These are phyloP conservation scores for Zoroaster sp. DNA, from an alignment of 53 echinoderm and acorn worm genomes.

Conservation along the genomic window DNA sequence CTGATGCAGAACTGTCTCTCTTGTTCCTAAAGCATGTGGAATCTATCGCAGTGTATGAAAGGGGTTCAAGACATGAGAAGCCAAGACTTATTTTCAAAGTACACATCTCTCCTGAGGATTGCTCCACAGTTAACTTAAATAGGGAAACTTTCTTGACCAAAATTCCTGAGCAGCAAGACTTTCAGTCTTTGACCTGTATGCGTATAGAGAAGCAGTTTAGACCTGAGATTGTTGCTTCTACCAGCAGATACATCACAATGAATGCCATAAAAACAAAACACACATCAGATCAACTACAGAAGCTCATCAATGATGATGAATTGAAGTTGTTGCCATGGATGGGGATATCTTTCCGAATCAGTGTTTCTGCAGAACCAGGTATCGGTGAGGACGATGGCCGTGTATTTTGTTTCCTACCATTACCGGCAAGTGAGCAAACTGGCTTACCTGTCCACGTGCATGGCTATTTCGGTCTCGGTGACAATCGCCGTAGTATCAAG, in stretches of 20 bases:
- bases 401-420: conserved; percentile 88
- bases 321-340: no score
- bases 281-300: background rate
- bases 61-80: background rate
- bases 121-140: background rate
- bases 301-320: conserved; percentile 19
- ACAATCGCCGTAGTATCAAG: conserved; percentile 85
- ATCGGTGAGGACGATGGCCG: conserved; percentile 50
- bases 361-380: background rate
- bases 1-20: conserved; percentile 70
- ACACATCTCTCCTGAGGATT: background rate
- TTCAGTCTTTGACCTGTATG: background rate
- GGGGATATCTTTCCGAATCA: conserved; percentile 54
- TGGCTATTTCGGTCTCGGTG: conserved; percentile 92
- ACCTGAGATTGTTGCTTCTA: no score
- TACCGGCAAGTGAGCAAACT: conserved; percentile 79
- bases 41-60: conserved; percentile 40
- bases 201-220: background rate
- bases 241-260: conserved; percentile 14
- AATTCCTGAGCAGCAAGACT: background rate
- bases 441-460: conserved; percentile 92
- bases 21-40: conserved; percentile 80
- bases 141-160: background rate
- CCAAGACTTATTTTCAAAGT: conserved; percentile 12
- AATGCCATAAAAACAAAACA: conserved; percentile 1